Evolutionary conservation across 2,888 invertebrate species (phyloP).

Genomic region (Oligia latruncula): DNA sequence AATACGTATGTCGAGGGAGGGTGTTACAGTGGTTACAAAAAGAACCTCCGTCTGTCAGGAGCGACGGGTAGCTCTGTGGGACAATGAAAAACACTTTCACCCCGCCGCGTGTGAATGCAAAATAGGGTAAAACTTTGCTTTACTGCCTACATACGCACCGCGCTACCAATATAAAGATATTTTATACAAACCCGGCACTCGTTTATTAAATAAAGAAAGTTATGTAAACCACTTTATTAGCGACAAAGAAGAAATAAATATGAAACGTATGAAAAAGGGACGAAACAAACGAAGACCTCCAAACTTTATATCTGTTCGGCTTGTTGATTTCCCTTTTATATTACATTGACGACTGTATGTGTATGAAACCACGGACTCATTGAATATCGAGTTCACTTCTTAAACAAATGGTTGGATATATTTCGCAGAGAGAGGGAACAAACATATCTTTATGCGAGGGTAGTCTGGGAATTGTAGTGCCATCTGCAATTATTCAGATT

Average conservation of each 20-base stretch:
- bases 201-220: constrained; percentile 78
- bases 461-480: constrained; percentile 54
- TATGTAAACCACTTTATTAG: constrained; percentile 66
- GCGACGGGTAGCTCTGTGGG: constrained; percentile 73
- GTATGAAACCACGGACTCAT: constrained; percentile 11
- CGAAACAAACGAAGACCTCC: constrained; percentile 52
- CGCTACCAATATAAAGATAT: constrained; percentile 72
- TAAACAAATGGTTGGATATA: constrained; percentile 51
- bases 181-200: constrained; percentile 73
- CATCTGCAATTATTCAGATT: constrained; percentile 83
- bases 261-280: constrained; percentile 62
- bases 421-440: constrained; percentile 42
- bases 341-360: constrained; percentile 37
- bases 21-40: constrained; percentile 73
- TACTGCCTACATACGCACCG: constrained; percentile 71
- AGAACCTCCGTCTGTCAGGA: constrained; percentile 79
- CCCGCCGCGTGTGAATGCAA: constrained; percentile 82
- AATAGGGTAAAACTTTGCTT: constrained; percentile 76
- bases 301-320: constrained; percentile 56
- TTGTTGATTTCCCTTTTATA: constrained; percentile 56
- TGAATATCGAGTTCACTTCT: constrained; percentile 47
- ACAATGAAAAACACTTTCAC: constrained; percentile 88
- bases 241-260: constrained; percentile 60
- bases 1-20: constrained; percentile 68
- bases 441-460: constrained; percentile 47